A percentile compares a stretch with the other conserved stretches of the same genome.
These are phyloP conservation scores for Gambusia yucatana DNA, from an alignment of 2,797 vertebrate species.

Conservation along the genomic window DNA sequence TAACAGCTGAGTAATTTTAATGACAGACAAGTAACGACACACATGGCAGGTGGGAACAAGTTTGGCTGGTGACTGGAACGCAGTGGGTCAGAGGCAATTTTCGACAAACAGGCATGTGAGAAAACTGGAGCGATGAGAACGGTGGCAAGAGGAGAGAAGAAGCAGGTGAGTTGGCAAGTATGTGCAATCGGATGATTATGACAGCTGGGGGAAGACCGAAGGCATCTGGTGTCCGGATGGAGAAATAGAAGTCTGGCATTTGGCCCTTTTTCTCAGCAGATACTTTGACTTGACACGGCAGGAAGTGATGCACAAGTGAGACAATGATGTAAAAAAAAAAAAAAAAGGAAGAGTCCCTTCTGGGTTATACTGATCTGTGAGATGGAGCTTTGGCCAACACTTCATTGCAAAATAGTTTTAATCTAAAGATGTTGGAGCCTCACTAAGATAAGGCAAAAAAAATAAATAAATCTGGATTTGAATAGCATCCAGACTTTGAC, in stretches of 20 bases:
- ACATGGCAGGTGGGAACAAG: constrained; percentile 22
- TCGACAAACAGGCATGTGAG: constrained; percentile 20
- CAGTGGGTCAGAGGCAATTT: constrained; percentile 19
- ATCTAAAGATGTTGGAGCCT: background rate
- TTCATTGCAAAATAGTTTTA: background rate
- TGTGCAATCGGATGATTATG: background rate
- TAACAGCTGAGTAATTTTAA: constrained; percentile 20
- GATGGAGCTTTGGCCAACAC: background rate
- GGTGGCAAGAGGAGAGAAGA: background rate
- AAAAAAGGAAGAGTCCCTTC: background rate
- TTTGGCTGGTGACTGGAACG: constrained; percentile 4
- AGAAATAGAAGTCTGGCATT: constrained; percentile 1
- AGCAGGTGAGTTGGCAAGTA: constrained; percentile 12
- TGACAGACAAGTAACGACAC: constrained; percentile 9
- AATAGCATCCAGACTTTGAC: background rate
- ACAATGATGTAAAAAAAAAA: background rate
- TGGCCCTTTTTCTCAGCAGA: background rate
- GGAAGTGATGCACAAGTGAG: background rate
- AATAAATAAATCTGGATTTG: background rate
- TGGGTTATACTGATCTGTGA: background rate
- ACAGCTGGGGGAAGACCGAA: constrained; percentile 2
- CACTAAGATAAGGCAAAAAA: background rate
- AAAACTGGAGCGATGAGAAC: background rate
- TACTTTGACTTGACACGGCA: constrained; percentile 1
- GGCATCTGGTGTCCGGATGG: constrained; percentile 14